Evolutionary conservation across 1,140 invertebrate genomes (phyloP).

Genomic region (Bilobella aurantiaca): DNA sequence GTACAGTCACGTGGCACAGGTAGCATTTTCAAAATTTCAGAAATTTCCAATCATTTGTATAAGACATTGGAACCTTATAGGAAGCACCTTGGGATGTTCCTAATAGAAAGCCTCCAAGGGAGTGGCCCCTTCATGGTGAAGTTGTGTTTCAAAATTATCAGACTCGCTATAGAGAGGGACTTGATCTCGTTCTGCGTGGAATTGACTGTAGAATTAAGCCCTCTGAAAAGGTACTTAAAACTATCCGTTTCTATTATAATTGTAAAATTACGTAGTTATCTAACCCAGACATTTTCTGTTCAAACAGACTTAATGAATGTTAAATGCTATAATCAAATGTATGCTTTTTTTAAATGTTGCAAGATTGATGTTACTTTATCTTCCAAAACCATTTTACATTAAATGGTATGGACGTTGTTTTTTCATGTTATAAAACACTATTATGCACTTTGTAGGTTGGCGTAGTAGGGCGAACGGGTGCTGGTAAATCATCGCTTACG

Average conservation of each 20-base stretch:
- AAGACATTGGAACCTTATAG: too few species aligned
- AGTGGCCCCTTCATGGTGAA: constrained; percentile 39
- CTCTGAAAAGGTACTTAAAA: constrained; percentile 42
- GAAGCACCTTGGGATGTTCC: constrained; percentile 28
- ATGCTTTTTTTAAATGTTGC: too few species aligned
- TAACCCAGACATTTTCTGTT: too few species aligned
- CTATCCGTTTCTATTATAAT: neutral
- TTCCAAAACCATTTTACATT: neutral
- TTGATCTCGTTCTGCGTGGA: constrained; percentile 46
- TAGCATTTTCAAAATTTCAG: constrained; percentile 31
- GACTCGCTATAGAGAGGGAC: constrained; percentile 43
- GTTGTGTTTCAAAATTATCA: constrained; percentile 46
- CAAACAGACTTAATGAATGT: too few species aligned
- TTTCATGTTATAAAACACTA: neutral
- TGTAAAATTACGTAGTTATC: neutral
- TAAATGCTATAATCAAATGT: too few species aligned
- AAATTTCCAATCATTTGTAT: too few species aligned
- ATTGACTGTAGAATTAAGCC: constrained; percentile 41
- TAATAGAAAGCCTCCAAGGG: constrained; percentile 10
- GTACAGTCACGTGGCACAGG: constrained; percentile 70
- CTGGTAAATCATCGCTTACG: constrained; percentile 50
- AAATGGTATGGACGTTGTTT: constrained; percentile 29
- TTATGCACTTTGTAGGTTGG: neutral
- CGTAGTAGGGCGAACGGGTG: constrained; percentile 40
- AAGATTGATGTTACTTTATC: too few species aligned